Conservation (phyloP, 2,113 vertebrate species). For the Bombycilla garrulus region DNA sequence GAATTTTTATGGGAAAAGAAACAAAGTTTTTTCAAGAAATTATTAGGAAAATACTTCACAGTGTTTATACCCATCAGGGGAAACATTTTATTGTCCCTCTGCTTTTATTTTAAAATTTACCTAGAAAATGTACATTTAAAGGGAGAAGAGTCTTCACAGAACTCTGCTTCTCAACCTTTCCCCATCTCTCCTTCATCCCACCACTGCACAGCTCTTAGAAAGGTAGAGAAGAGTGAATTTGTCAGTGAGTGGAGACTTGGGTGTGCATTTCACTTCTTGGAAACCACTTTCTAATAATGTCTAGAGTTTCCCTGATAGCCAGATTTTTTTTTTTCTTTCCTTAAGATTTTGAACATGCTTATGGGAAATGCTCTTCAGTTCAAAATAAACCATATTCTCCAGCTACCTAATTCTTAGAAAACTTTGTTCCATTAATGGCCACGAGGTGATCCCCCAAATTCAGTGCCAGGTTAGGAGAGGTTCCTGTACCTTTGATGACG, state of each 20-base stretch:
- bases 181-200: not conserved
- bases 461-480: not conserved
- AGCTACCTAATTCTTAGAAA: not conserved
- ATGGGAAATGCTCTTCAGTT: not conserved
- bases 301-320: not conserved
- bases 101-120: not conserved
- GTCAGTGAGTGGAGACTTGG: not conserved
- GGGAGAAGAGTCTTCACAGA: not conserved
- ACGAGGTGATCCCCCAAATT: accelerated
- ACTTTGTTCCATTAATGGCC: not conserved
- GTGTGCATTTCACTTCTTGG: not conserved
- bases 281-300: not conserved
- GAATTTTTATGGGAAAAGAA: not conserved
- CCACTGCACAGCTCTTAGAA: not conserved
- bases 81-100: not conserved
- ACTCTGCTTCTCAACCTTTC: not conserved
- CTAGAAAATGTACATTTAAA: not conserved
- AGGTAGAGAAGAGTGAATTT: not conserved
- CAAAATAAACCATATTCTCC: not conserved
- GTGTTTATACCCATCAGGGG: not conserved
- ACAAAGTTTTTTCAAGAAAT: accelerated
- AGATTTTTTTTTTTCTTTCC: not conserved
- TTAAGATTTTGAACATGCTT: not conserved
- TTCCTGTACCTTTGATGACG: not conserved
- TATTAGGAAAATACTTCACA: not conserved